phyloP scores from a whole-genome alignment of 2,888 invertebrate genomes.

The Scaptomyza polygonia region DNA sequence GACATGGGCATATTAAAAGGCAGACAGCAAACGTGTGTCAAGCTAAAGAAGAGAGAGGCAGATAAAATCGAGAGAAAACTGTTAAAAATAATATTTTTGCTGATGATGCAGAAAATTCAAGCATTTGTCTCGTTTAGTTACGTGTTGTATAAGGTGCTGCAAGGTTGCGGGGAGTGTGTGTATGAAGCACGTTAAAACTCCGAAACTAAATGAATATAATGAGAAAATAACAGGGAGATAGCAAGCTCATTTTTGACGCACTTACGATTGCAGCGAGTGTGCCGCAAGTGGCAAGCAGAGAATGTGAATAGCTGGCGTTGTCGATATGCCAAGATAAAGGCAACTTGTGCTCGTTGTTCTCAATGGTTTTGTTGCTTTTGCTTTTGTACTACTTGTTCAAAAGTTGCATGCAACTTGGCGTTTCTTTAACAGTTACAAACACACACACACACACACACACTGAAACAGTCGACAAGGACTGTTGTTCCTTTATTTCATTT shows the following conservation, averaged over 20 bases:
- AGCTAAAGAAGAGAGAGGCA: conserved; percentile 8
- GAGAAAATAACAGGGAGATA: conserved; percentile 27
- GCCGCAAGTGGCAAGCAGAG: conserved; percentile 26
- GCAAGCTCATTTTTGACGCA: conserved; percentile 51
- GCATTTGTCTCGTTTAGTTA: conserved; percentile 53
- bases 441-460: conserved; percentile 7
- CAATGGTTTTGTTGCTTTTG: neutral
- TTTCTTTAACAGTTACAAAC: conserved; percentile 16
- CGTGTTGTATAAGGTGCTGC: conserved; percentile 4
- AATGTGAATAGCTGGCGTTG: conserved; percentile 28
- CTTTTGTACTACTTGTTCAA: conserved; percentile 12
- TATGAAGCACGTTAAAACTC: too few relatives aligned
- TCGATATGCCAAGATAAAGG: conserved; percentile 53
- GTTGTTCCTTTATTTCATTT: conserved; percentile 30
- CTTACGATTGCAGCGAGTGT: conserved; percentile 38
- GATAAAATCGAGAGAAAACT: conserved; percentile 53
- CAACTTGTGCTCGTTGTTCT: conserved; percentile 21
- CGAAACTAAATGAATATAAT: conserved; percentile 10
- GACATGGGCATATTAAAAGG: conserved; percentile 54
- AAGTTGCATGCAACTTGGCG: conserved; percentile 48
- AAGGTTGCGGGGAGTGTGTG: neutral
- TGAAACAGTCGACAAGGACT: conserved; percentile 2
- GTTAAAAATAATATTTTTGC: conserved; percentile 35
- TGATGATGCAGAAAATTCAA: conserved; percentile 48
- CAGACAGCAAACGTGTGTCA: conserved; percentile 12